Base-by-base conservation (phyloP, 2,888 invertebrate species). In the Axea sp. region DNA sequence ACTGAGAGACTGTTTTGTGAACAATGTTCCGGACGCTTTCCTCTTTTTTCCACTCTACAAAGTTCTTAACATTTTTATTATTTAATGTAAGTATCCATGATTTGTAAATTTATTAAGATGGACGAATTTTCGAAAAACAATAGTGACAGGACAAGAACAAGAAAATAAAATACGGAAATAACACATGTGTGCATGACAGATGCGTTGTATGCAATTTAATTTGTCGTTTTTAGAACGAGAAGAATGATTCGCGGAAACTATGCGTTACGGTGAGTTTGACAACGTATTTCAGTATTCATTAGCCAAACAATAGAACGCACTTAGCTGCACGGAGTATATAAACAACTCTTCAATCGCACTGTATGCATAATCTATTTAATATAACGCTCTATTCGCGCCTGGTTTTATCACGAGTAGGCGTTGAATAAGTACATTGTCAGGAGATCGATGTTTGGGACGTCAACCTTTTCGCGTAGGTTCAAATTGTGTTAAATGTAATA, bases 381-480 rank as follows among this genome's bases (percentile, higher is more conserved):
- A 62, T 68, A 62, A 73, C 57, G 39, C 65, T 67, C 65, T 53
- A 65, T 73, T 59, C 73, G 62, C 73, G 62, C 62, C 60, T 37
- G 68, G 64, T 73, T 69, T 64, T 69, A 74, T 69, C 74, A 28
- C 17, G 74, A 64, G 74, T 74, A 69, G 74, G 74, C 64, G 74
- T 73, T 73, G 73, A 73, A 73, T 73, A 73, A 73, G 73, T 74
- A 69, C 69, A 69, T 68, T 64, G 73, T 69, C 68, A 51, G 68
- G 65, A 71, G 65, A 75, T 71, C 69, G 69, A 75, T 69, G 74
- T 69, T 59, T 69, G 43, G 60, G 41, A 69, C 65, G 55, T 75
- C 65, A 75, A 75, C 65, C 69, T 75, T 75, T 67, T 69, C 17
- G 69, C 69, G 74, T 75, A 53, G 71, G 74, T 41, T 69, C 9